Evolutionary conservation across 2,113 vertebrate genomes (phyloP).

Genomic region (Oreotrochilus melanogaster): DNA sequence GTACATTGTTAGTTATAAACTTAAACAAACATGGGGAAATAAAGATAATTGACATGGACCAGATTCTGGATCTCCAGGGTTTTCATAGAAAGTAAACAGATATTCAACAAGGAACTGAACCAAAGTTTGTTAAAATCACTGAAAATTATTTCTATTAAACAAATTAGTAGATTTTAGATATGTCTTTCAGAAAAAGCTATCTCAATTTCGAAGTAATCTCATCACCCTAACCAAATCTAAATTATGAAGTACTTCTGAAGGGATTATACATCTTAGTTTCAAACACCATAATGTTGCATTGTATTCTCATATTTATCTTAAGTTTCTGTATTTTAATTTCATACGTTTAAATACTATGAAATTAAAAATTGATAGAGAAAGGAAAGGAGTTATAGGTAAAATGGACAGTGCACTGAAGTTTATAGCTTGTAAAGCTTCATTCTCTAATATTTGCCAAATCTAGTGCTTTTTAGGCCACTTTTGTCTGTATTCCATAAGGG

Average conservation of each 20-base stretch:
- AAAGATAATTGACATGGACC: neutral
- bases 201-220: neutral
- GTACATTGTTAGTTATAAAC: neutral
- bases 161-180: neutral
- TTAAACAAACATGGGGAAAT: constrained; percentile 51
- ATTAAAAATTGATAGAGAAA: neutral
- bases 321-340: neutral
- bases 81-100: neutral
- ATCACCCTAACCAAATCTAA: neutral
- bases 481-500: neutral
- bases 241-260: neutral
- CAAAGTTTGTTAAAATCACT: neutral
- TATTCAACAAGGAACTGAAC: neutral
- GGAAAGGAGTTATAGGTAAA: neutral
- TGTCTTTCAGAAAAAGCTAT: neutral
- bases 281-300: neutral
- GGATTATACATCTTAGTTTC: neutral
- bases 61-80: neutral
- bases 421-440: neutral
- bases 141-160: neutral
- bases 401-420: neutral
- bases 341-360: neutral
- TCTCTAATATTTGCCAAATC: neutral
- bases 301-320: neutral
- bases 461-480: neutral